Percentiles rank a stretch among this genome's conserved stretches.
Conservation (phyloP, 2,797 vertebrate genomes). For the Anolis apletophallus region DNA sequence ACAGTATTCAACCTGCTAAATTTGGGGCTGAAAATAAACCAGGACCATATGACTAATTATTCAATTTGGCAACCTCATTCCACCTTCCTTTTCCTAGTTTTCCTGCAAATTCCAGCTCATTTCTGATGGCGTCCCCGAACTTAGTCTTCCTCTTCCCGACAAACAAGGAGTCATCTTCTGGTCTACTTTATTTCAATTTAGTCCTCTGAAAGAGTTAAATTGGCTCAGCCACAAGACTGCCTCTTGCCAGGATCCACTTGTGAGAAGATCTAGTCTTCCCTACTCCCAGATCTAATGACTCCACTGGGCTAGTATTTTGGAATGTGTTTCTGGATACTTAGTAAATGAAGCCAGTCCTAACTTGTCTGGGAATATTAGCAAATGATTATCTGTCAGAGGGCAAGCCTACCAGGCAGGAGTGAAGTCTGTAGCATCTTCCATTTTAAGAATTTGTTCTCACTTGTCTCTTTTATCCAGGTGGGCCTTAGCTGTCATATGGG, state of each 20-base stretch:
- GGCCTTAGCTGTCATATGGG: not conserved
- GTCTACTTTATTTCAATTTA: not conserved
- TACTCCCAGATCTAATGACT: not conserved
- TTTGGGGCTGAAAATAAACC: slow-evolving; percentile 2
- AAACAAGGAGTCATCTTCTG: not conserved
- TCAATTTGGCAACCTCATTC: not conserved
- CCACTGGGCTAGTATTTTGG: not conserved
- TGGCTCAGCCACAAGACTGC: not conserved
- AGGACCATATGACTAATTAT: not conserved
- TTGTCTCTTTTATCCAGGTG: not conserved
- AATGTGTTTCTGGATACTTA: not conserved
- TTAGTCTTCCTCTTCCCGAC: not conserved
- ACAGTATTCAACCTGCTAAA: not conserved
- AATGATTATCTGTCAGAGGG: not conserved
- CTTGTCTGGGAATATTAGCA: not conserved
- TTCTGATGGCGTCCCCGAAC: not conserved
- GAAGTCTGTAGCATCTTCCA: not conserved
- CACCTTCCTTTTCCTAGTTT: not conserved
- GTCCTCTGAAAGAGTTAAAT: not conserved
- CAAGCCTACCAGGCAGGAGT: not conserved
- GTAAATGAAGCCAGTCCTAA: not conserved
- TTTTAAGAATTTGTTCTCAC: not conserved
- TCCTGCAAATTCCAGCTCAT: not conserved
- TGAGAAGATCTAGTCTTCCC: not conserved
- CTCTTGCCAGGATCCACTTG: not conserved